Evolutionary conservation across 37 sponge, comb jelly and placozoan genomes (phyloP).

Genomic region (Beroe ovata): DNA sequence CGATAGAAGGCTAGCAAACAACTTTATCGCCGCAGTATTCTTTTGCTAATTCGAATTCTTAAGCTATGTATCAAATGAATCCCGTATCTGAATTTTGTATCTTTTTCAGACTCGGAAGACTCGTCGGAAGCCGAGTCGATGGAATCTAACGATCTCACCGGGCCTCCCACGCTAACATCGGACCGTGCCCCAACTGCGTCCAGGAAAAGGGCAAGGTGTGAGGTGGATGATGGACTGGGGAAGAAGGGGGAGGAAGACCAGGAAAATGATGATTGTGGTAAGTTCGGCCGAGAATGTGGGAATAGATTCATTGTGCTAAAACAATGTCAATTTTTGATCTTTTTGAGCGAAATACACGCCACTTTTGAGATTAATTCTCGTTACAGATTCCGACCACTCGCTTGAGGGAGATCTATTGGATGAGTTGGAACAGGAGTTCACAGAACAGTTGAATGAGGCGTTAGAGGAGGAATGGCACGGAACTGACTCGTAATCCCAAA

Average conservation of each 20-base stretch:
- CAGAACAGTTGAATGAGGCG: slow-evolving; percentile 35
- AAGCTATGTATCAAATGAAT: too few relatives aligned
- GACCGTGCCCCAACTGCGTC: neutral
- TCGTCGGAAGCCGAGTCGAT: slow-evolving; percentile 46
- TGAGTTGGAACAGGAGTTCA: slow-evolving; percentile 39
- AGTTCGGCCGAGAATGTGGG: too few relatives aligned
- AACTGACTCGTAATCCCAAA: neutral
- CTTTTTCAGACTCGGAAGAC: slow-evolving; percentile 34
- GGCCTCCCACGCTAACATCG: neutral
- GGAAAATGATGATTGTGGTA: neutral
- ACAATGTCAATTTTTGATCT: too few relatives aligned
- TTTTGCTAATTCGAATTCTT: too few relatives aligned
- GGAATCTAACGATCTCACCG: slow-evolving; percentile 33
- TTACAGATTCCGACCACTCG: slow-evolving; percentile 14
- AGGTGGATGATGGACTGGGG: neutral
- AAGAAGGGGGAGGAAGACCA: neutral
- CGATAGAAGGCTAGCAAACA: neutral
- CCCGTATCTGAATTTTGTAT: too few relatives aligned
- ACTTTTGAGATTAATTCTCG: too few relatives aligned
- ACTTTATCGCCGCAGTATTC: neutral
- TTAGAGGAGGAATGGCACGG: slow-evolving; percentile 3
- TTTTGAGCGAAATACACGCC: too few relatives aligned
- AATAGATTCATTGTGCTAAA: too few relatives aligned
- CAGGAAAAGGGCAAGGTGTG: neutral
- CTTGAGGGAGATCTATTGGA: slow-evolving; percentile 28